Conservation (phyloP, 2,113 vertebrate genomes). For the Sarotherodon lohbergeri region DNA sequence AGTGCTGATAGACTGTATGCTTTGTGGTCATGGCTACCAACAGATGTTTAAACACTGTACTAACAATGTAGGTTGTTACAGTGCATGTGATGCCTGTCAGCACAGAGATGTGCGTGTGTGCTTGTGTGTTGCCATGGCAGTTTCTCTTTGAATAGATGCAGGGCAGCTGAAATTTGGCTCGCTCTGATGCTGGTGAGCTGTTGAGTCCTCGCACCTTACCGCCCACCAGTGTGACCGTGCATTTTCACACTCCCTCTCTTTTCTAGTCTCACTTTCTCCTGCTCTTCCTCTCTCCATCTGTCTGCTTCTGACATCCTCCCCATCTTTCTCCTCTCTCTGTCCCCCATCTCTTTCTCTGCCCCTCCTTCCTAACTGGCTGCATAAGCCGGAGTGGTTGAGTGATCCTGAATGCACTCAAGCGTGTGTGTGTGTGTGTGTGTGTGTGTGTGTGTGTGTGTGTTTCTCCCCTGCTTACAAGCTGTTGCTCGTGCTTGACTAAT, state of each 20-base stretch:
- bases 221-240: constrained; percentile 36
- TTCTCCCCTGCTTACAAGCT: constrained; percentile 21
- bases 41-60: neutral
- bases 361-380: constrained; percentile 34
- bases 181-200: neutral
- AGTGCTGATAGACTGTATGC: neutral
- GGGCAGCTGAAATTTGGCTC: constrained; percentile 6
- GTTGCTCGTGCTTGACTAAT: constrained; percentile 38
- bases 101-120: neutral
- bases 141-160: neutral
- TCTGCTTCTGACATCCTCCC: constrained; percentile 24
- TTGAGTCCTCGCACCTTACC: constrained; percentile 9
- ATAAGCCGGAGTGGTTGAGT: neutral
- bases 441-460: neutral
- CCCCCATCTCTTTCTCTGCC: neutral
- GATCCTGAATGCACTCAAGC: no score
- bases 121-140: constrained; percentile 15
- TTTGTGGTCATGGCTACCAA: neutral
- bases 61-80: neutral
- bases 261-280: neutral
- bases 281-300: constrained; percentile 39
- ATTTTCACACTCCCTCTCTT: neutral
- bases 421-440: no score
- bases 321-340: neutral
- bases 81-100: neutral